A percentile compares a stretch with the other conserved stretches of the same genome.
Conservation (phyloP, 2,113 vertebrate species). For the Marmota monax region DNA sequence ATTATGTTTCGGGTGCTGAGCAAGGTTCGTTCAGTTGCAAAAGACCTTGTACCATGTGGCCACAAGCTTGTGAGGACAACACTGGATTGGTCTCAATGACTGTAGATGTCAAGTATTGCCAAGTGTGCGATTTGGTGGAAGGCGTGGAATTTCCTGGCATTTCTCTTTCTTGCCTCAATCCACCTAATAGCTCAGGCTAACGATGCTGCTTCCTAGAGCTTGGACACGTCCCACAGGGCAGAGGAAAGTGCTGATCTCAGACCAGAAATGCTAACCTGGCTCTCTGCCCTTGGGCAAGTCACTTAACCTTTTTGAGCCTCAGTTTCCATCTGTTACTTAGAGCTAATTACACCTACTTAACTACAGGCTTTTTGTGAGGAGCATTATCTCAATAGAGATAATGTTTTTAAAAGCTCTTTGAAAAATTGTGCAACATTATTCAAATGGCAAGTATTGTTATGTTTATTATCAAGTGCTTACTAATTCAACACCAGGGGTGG, state of each 20-base stretch:
- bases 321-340: constrained; percentile 68
- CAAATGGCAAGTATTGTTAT: constrained; percentile 65
- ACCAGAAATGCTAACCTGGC: constrained; percentile 17
- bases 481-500: background rate
- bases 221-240: background rate
- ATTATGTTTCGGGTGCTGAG: background rate
- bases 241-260: background rate
- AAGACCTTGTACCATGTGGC: background rate
- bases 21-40: background rate
- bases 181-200: background rate
- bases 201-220: background rate
- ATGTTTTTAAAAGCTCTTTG: constrained; percentile 74
- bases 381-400: constrained; percentile 70
- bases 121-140: background rate
- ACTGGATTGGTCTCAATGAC: background rate
- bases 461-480: constrained; percentile 63
- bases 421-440: constrained; percentile 59
- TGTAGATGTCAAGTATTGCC: background rate
- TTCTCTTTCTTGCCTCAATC: constrained; percentile 53
- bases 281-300: constrained; percentile 42
- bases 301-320: constrained; percentile 59
- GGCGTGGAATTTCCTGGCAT: background rate
- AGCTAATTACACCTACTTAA: constrained; percentile 64
- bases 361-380: constrained; percentile 54
- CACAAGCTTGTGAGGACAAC: background rate